Conservation (phyloP, 2,797 vertebrate species). For the Enoplosus armatus region DNA sequence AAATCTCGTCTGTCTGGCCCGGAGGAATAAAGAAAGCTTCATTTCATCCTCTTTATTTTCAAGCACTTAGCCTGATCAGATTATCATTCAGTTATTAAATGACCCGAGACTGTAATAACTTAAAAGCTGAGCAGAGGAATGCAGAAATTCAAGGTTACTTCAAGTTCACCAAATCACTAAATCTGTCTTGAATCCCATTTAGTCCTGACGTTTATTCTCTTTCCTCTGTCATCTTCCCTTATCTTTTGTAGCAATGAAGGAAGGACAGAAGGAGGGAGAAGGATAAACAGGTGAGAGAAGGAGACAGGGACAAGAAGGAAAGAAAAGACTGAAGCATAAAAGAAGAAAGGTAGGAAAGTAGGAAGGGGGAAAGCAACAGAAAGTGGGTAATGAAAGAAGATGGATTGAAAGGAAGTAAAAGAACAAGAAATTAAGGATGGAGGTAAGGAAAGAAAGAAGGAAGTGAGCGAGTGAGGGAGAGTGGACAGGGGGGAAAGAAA, state of each 20-base stretch:
- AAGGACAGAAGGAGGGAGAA: not conserved
- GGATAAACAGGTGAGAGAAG: not conserved
- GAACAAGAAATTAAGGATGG: not conserved
- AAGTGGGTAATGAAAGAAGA: accelerated
- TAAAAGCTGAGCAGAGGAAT: conserved; percentile 58
- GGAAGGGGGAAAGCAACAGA: too few relatives aligned
- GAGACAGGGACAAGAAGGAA: not conserved
- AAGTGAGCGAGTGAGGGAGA: not conserved
- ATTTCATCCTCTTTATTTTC: conserved; percentile 67
- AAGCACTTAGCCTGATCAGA: conserved; percentile 76
- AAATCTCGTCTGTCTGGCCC: conserved; percentile 35
- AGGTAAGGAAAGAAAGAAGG: not conserved
- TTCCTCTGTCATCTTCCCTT: conserved; percentile 5
- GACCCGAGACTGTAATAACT: conserved; percentile 57
- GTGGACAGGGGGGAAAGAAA: not conserved
- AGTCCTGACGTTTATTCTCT: conserved; percentile 35
- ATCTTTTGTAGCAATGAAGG: not conserved
- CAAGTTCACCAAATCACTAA: conserved; percentile 55
- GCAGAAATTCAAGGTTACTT: conserved; percentile 54
- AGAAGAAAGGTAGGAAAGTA: not conserved
- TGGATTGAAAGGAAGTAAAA: not conserved
- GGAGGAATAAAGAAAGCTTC: conserved; percentile 53
- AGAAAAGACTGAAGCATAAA: not conserved
- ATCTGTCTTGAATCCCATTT: conserved; percentile 41
- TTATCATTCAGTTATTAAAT: conserved; percentile 73